Evolutionary conservation across 2,888 invertebrate genomes (phyloP), one percentile per base, ranked within the genome.

Genomic region (Brachyptera risi): DNA sequence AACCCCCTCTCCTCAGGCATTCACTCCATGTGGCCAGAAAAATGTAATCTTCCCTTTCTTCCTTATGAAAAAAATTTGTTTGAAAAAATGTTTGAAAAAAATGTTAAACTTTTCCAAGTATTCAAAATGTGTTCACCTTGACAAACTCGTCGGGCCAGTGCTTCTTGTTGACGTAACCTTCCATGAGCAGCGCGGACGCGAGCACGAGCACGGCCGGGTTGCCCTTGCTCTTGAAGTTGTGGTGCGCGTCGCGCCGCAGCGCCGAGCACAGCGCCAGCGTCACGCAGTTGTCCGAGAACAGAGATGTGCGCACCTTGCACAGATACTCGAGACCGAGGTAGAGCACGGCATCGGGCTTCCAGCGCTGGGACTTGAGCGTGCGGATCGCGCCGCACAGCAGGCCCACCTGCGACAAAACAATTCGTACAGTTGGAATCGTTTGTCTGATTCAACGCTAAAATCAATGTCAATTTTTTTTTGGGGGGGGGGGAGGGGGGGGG

Each of bases 91-190:
- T n/a, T n/a, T n/a, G n/a, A n/a, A n/a, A n/a, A n/a, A n/a, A n/a
- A n/a, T n/a, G n/a, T n/a, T n/a, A n/a, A n/a, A n/a, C n/a, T n/a
- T n/a, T n/a, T n/a, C n/a, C n/a, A n/a, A n/a, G n/a, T n/a, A n/a
- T n/a, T n/a, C n/a, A n/a, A n/a, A n/a, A n/a, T n/a, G n/a, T n/a
- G n/a, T n/a, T n/a, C n/a, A 91, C 91, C 83, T 91, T 92, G 1
- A 96, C 84, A 78, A 96, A 94, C 59, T 84, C 80, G 72, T 96
- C 94, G 0, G 96, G 96, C 97, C 96, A 97, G 68, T 86, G 86
- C 64, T 82, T 85, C 67, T 88, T 88, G 40, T 95, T 92, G 51
- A 83, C 79, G 73, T 87, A 94, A 0, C 91, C 92, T 67, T 87
- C 83, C 71, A 90, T 83, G 58, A 96, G 75, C 69, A 96, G 80